A percentile compares a stretch with the other conserved stretches of the same genome.
These are phyloP conservation scores for Drosophila paranaensis DNA, from an alignment of 2,888 invertebrate species.

Conservation along the genomic window DNA sequence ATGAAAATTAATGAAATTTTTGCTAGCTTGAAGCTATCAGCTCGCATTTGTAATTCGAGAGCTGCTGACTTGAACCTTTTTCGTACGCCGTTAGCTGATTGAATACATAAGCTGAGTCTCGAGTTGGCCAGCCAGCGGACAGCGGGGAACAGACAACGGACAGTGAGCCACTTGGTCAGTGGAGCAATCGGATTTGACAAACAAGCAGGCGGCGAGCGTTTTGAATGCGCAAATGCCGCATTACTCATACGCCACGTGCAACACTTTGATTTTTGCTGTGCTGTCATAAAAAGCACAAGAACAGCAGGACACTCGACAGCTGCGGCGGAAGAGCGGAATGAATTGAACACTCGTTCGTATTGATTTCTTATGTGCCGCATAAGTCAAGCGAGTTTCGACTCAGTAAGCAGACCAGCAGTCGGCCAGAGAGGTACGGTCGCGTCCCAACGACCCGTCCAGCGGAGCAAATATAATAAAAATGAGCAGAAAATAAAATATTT, in stretches of 20 bases:
- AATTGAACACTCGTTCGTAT: conserved; percentile 45
- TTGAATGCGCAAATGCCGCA: conserved; percentile 43
- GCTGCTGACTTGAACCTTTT: conserved; percentile 39
- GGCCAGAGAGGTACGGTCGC: conserved; percentile 6
- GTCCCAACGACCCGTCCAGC: conserved; percentile 13
- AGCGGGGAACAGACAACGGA: not conserved
- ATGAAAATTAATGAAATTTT: conserved; percentile 72
- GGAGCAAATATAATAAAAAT: conserved; percentile 73
- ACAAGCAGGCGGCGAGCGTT: conserved; percentile 27
- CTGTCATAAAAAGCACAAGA: conserved; percentile 56
- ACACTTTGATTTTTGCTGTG: conserved; percentile 60
- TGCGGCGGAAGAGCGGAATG: conserved; percentile 4
- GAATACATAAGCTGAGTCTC: conserved; percentile 56
- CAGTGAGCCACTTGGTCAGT: conserved; percentile 1
- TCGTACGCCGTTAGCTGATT: conserved; percentile 61
- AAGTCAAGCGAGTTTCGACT: conserved; percentile 59
- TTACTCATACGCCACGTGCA: conserved; percentile 68
- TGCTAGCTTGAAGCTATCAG: conserved; percentile 35
- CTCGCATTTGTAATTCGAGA: conserved; percentile 45
- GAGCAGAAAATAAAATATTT: conserved; percentile 76
- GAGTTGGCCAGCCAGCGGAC: conserved; percentile 2
- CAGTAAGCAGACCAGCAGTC: conserved; percentile 27
- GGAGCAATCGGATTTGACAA: conserved; percentile 11
- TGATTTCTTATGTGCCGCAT: conserved; percentile 54
- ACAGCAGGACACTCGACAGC: conserved; percentile 15